Conservation (phyloP, 2,888 invertebrate species). For the Lasioglossum oenotherae region DNA sequence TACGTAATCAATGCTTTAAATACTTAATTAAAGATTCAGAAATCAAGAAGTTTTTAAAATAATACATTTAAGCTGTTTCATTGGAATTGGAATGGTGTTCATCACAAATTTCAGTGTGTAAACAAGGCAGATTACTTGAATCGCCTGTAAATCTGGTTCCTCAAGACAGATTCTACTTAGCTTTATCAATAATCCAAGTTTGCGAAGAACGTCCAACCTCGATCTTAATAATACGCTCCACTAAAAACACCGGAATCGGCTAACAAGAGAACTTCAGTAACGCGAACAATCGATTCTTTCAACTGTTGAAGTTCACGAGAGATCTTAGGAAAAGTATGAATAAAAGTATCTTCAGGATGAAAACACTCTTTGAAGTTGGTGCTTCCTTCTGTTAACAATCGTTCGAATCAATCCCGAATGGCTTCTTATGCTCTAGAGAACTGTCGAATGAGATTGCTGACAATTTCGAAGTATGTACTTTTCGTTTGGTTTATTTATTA, state of each 20-base stretch:
- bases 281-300: background rate
- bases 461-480: background rate
- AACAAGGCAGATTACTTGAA: background rate
- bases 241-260: background rate
- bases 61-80: no score
- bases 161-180: background rate
- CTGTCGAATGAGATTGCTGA: background rate
- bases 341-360: background rate
- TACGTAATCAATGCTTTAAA: no score
- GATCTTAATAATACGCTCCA: background rate
- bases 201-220: background rate
- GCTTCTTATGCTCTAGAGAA: background rate
- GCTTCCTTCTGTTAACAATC: background rate
- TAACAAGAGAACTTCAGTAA: slow-evolving; percentile 1
- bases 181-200: background rate
- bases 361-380: background rate
- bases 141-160: background rate
- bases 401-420: background rate
- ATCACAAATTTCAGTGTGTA: no score
- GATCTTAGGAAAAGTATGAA: background rate
- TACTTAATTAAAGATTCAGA: no score
- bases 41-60: no score
- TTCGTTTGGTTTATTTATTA: background rate
- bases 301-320: background rate
- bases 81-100: no score